These are phyloP conservation scores for Hippocampus kuda DNA, from an alignment of 2,797 vertebrate species.

Conservation along the genomic window DNA sequence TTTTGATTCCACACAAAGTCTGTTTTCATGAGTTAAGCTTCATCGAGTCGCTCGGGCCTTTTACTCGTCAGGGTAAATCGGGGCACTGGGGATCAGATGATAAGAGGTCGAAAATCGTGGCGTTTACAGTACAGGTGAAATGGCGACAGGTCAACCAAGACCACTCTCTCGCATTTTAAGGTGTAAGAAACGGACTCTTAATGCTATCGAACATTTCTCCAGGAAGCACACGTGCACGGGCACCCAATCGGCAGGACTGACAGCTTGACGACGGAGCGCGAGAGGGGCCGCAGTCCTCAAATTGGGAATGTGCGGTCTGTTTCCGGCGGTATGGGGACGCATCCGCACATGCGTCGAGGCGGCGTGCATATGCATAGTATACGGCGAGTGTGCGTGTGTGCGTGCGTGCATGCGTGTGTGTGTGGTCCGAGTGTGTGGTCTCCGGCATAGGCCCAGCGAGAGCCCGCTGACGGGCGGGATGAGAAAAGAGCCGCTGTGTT, in stretches of 20 bases:
- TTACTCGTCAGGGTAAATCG: no score
- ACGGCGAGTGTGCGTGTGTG: constrained; percentile 18
- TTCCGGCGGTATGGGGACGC: constrained; percentile 53
- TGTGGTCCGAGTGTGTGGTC: constrained; percentile 43
- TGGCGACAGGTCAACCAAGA: no score
- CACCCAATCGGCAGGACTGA: background rate
- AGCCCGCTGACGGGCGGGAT: constrained; percentile 64
- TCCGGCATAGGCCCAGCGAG: constrained; percentile 63
- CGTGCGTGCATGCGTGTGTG: constrained; percentile 25
- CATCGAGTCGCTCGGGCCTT: no score
- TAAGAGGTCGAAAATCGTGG: no score
- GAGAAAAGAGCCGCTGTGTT: constrained; percentile 85
- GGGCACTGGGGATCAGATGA: no score
- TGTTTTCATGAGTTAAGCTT: no score
- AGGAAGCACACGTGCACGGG: background rate
- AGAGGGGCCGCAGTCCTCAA: constrained; percentile 52
- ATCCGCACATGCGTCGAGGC: constrained; percentile 38
- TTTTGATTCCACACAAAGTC: no score
- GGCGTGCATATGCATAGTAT: constrained; percentile 15
- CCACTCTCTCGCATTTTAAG: no score
- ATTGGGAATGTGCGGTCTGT: constrained; percentile 66
- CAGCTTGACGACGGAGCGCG: constrained; percentile 63
- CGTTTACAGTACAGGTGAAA: no score
- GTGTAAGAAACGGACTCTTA: no score
- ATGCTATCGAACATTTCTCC: no score